Evolutionary conservation across 2,888 invertebrate genomes (phyloP).

Genomic region (Emesis russula): DNA sequence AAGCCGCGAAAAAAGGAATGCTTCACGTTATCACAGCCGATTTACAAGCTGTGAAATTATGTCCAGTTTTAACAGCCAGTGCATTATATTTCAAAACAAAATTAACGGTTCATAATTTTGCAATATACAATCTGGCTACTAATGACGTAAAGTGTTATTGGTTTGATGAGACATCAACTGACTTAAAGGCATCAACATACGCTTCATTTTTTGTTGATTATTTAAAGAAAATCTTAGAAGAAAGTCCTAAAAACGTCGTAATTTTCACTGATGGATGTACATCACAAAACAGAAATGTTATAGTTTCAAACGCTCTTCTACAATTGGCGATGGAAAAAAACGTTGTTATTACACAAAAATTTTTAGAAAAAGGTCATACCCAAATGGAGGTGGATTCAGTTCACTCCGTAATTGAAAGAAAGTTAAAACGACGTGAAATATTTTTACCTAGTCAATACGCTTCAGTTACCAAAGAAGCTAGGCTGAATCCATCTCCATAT

Average conservation of each 20-base stretch:
- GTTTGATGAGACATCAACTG: constrained; percentile 49
- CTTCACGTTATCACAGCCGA: constrained; percentile 28
- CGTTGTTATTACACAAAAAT: no score
- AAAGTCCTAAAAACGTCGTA: neutral
- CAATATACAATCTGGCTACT: constrained; percentile 22
- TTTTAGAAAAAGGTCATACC: constrained; percentile 49
- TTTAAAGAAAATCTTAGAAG: constrained; percentile 42
- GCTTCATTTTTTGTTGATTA: constrained; percentile 51
- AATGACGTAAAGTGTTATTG: constrained; percentile 43
- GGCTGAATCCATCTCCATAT: constrained; percentile 50
- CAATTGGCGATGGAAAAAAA: neutral
- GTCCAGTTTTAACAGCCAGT: constrained; percentile 30
- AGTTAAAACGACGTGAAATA: constrained; percentile 53
- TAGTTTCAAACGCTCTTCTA: constrained; percentile 77
- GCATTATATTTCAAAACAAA: constrained; percentile 25
- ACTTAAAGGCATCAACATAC: constrained; percentile 49
- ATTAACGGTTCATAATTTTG: constrained; percentile 27
- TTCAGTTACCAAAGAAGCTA: constrained; percentile 59
- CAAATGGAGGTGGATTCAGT: constrained; percentile 80
- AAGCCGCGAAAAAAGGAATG: constrained; percentile 20
- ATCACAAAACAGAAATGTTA: constrained; percentile 58
- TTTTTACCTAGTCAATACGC: constrained; percentile 44
- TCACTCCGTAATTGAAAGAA: constrained; percentile 69
- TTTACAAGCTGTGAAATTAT: constrained; percentile 37
- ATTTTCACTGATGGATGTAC: neutral